Conservation (phyloP, 2,888 invertebrate species). For the Amiota communis region DNA sequence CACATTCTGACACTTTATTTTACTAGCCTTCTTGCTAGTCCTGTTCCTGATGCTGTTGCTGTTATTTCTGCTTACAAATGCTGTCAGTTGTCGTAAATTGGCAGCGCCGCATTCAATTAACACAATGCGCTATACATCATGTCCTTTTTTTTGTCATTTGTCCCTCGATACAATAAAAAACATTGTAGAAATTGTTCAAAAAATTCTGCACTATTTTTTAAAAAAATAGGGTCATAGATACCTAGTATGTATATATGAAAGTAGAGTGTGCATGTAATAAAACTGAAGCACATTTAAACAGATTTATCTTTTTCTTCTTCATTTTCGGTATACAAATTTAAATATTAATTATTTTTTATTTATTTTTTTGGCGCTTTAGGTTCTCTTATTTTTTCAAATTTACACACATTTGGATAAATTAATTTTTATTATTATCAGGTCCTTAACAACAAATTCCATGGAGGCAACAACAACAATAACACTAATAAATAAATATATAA, state of each 20-base stretch:
- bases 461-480: not conserved
- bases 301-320: not conserved
- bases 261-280: not conserved
- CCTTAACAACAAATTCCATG: not conserved
- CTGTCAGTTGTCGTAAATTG: slow-evolving; percentile 7
- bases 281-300: not conserved
- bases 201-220: not conserved
- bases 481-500: not conserved
- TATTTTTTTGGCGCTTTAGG: too few species aligned
- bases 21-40: too few species aligned
- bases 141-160: not conserved
- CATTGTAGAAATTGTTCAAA: not conserved
- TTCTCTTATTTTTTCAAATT: too few species aligned
- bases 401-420: not conserved
- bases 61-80: not conserved
- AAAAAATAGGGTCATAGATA: not conserved
- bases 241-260: not conserved
- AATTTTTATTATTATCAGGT: not conserved
- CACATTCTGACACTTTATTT: too few species aligned
- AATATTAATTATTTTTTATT: too few species aligned
- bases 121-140: not conserved
- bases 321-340: too few species aligned
- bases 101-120: slow-evolving; percentile 14
- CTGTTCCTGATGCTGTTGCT: not conserved
- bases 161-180: not conserved